Percentiles rank a stretch among this genome's conserved stretches.
phyloP scores from a whole-genome alignment of 2,797 vertebrate genomes.

The Falco rusticolus region DNA sequence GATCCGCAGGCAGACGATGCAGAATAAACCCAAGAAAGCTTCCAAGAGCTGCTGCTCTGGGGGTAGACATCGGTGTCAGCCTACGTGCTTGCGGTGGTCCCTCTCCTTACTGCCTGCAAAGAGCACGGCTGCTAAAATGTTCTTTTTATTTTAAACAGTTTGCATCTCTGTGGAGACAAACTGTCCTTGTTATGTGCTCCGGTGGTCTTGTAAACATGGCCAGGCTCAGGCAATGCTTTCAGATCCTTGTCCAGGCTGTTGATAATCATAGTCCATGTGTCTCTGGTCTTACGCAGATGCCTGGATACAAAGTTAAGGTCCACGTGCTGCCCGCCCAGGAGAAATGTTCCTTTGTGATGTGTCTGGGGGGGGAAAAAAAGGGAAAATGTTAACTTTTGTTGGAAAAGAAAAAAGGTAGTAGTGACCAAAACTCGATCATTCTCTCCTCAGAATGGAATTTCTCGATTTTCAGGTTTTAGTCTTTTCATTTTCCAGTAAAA shows the following conservation, averaged over 20 bases:
- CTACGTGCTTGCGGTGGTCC: accelerated
- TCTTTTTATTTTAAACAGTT: too few species aligned
- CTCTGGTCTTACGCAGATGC: not conserved
- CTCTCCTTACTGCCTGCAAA: not conserved
- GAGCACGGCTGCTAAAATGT: not conserved
- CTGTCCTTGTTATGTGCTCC: not conserved
- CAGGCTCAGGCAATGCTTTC: accelerated
- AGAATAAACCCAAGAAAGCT: not conserved
- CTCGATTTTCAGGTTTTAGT: not conserved
- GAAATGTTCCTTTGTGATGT: not conserved
- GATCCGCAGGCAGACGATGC: not conserved
- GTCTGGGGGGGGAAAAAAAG: not conserved
- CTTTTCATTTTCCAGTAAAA: not conserved
- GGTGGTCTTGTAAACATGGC: too few species aligned
- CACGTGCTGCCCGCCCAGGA: not conserved
- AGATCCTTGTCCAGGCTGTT: not conserved
- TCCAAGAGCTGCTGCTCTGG: not conserved
- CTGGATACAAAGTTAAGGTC: not conserved
- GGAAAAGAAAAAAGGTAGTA: not conserved
- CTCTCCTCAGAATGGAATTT: not conserved
- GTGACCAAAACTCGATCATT: not conserved
- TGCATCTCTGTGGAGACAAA: not conserved
- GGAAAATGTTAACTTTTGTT: not conserved
- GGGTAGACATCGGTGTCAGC: not conserved
- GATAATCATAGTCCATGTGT: not conserved